These are phyloP conservation scores for Perodicticus potto DNA, from an alignment of 2,797 vertebrate species.

Conservation along the genomic window DNA sequence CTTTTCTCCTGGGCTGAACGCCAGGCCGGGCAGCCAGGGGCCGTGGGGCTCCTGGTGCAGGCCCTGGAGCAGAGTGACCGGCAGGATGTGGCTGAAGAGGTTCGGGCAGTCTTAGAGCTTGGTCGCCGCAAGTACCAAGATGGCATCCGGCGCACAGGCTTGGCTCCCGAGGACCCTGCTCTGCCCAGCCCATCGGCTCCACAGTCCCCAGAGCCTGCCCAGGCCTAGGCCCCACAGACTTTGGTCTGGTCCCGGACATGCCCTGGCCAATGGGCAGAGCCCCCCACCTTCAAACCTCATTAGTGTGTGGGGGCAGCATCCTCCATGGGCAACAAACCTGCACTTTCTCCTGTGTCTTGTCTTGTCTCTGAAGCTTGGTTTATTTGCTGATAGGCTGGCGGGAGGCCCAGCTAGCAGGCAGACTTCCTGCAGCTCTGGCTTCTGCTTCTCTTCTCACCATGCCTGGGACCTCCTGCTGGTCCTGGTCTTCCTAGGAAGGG, in stretches of 20 bases:
- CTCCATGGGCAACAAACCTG: neutral
- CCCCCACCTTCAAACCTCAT: neutral
- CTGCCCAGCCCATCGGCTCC: rapidly evolving
- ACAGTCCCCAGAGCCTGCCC: neutral
- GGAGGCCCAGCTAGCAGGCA: neutral
- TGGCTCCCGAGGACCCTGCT: slow-evolving; percentile 86
- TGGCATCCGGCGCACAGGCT: slow-evolving; percentile 93
- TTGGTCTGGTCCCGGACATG: neutral
- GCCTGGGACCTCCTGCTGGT: neutral
- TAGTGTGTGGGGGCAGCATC: neutral
- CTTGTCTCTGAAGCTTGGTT: neutral
- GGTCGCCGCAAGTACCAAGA: slow-evolving; percentile 94
- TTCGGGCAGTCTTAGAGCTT: slow-evolving; percentile 92
- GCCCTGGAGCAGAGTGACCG: slow-evolving; percentile 94
- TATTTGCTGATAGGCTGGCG: rapidly evolving
- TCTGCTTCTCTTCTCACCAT: no score
- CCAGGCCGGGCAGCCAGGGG: slow-evolving; percentile 88
- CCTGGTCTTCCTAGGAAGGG: neutral
- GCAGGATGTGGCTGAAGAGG: slow-evolving; percentile 95
- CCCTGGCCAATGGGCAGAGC: no score
- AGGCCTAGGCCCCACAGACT: slow-evolving; percentile 1
- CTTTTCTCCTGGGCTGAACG: slow-evolving; percentile 95
- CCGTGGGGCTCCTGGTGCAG: slow-evolving; percentile 89
- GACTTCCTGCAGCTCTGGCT: no score
- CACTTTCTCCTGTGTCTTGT: rapidly evolving